Evolutionary conservation across 2,888 invertebrate species (phyloP), one percentile per base, ranked within the genome.

Genomic region (Microctonus hyperodae): DNA sequence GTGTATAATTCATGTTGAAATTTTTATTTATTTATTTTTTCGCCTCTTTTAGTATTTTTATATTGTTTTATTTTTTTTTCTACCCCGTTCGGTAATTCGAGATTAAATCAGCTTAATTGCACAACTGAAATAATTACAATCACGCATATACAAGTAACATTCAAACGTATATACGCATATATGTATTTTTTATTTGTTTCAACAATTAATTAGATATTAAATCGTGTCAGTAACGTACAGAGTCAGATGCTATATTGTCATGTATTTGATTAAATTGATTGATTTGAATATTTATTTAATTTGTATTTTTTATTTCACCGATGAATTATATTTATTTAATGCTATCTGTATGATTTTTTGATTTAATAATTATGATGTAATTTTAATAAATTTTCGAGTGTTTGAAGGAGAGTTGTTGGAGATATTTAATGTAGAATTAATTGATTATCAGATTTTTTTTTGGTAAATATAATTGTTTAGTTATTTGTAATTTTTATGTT

Each of bases 71-170:
- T 44, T 20, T 28, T 7, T 28, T 28, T 28, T n/a, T 20, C 44
- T 16, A n/a, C 44, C 44, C 44, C 44, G 16, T 16, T 16, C 16
- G 16, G 16, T 44, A 44, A 44, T 44, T 44, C 16, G 16, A 44
- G 44, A 44, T 44, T 44, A 44, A 44, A 16, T 44, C 44, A 44
- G 44, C 44, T 44, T 16, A 16, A 44, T 44, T 44, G 44, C 44
- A 20, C 44, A 44, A 44, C 16, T 44, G 44, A 16, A 44, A 44
- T 44, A 44, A 44, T 44, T 44, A 44, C 44, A 44, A 16, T 44
- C 44, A 44, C 44, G 16, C 44, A 44, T 16, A 44, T 16, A 44
- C 16, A 44, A 7, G 7, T n/a, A 44, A 44, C n/a, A n/a, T n/a
- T n/a, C n/a, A n/a, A n/a, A n/a, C n/a, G n/a, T n/a, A n/a, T 13